Percentiles rank a stretch among this genome's conserved stretches.
Conservation (phyloP, 1,140 invertebrate species). For the Eupristina koningsbergeri region DNA sequence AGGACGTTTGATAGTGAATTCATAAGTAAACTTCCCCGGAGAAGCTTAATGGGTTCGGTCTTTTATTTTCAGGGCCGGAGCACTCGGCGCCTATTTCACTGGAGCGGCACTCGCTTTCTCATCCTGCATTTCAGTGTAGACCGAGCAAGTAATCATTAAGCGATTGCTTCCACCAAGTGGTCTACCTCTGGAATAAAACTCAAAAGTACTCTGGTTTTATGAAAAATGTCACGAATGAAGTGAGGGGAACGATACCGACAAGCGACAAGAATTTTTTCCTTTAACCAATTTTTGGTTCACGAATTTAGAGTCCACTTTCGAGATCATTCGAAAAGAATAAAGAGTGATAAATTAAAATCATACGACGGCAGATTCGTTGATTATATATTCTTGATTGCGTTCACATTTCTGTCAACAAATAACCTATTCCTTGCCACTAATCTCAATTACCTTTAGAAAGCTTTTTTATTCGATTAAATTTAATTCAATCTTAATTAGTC, state of each 20-base stretch:
- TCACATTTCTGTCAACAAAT: no score
- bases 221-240: neutral
- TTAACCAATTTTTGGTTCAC: no score
- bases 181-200: neutral
- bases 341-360: no score
- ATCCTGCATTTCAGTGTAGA: conserved; percentile 68
- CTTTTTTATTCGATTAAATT: no score
- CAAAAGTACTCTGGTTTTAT: neutral
- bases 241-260: neutral
- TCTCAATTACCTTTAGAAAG: no score
- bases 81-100: conserved; percentile 35
- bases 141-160: conserved; percentile 70
- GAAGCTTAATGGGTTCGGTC: conserved; percentile 30
- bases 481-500: no score
- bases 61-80: conserved; percentile 33
- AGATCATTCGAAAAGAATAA: no score
- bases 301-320: no score
- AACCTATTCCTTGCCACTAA: no score
- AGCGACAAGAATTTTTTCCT: no score
- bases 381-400: no score
- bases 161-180: conserved; percentile 66
- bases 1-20: conserved; percentile 36
- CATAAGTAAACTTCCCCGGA: conserved; percentile 42
- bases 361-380: no score
- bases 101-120: conserved; percentile 61